phyloP scores from a whole-genome alignment of 2,888 invertebrate species.

The Creontiades dilutus region DNA sequence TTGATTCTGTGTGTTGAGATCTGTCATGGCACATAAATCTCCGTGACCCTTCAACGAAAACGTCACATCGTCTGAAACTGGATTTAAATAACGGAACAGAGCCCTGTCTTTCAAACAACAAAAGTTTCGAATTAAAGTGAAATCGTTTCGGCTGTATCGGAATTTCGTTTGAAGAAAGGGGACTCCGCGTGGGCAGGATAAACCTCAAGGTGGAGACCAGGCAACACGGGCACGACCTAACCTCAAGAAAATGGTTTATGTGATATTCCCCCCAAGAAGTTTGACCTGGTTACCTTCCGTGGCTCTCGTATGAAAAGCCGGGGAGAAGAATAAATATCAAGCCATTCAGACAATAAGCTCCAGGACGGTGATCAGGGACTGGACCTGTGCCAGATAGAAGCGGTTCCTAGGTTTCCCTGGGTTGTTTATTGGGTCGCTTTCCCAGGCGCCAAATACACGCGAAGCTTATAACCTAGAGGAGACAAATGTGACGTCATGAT shows the following conservation, averaged over 20 bases:
- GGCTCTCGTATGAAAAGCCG: conserved; percentile 23
- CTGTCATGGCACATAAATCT: neutral
- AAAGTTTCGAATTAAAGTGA: conserved; percentile 53
- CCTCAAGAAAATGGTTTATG: conserved; percentile 61
- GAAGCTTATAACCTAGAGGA: neutral
- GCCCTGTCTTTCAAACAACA: neutral
- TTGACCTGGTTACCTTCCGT: conserved; percentile 57
- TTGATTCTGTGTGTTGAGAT: neutral
- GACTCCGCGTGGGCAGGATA: conserved; percentile 53
- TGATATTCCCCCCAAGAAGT: conserved; percentile 39
- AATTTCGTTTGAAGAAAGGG: conserved; percentile 22
- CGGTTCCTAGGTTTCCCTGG: conserved; percentile 9
- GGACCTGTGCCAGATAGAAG: conserved; percentile 41
- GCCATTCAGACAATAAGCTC: conserved; percentile 34
- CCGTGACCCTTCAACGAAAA: neutral
- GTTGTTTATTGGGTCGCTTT: conserved; percentile 42
- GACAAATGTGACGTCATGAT: neutral
- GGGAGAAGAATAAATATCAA: conserved; percentile 55
- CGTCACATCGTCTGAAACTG: neutral
- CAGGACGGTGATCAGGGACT: conserved; percentile 49
- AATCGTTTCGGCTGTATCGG: neutral
- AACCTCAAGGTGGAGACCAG: conserved; percentile 40
- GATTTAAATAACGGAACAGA: neutral
- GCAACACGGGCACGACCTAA: conserved; percentile 48
- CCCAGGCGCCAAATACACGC: conserved; percentile 17